phyloP scores from a whole-genome alignment of 2,797 vertebrate species.

The Heliangelus exortis region DNA sequence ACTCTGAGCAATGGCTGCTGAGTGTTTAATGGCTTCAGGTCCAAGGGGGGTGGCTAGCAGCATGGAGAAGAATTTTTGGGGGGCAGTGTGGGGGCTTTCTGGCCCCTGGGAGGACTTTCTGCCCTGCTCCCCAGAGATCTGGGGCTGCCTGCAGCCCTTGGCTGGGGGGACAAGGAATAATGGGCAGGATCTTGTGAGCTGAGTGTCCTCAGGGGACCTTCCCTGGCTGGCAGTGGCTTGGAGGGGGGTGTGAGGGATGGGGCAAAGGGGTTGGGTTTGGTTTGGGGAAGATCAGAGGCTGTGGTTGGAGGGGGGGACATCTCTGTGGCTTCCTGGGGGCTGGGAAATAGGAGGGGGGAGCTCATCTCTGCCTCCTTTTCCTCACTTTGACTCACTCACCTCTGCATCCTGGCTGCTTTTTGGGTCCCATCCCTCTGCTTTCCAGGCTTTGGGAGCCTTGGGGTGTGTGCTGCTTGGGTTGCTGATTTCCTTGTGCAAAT shows the following conservation, averaged over 20 bases:
- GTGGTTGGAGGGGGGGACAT: no score
- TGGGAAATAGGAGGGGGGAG: neutral
- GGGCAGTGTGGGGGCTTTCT: accelerated
- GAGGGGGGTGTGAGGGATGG: neutral
- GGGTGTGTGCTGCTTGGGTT: neutral
- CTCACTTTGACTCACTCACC: neutral
- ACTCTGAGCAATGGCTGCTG: neutral
- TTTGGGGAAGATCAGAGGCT: neutral
- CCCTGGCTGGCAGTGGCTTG: neutral
- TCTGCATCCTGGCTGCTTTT: neutral
- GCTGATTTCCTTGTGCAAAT: neutral
- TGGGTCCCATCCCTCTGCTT: neutral
- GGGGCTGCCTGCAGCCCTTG: neutral
- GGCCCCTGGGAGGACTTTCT: neutral
- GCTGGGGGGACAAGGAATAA: neutral
- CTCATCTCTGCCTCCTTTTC: neutral
- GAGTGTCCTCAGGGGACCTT: neutral
- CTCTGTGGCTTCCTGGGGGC: accelerated
- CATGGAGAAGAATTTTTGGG: no score
- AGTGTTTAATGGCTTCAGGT: neutral
- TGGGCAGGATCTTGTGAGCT: neutral
- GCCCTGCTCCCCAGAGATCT: accelerated
- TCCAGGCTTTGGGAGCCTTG: neutral
- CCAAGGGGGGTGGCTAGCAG: accelerated
- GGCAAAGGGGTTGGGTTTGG: neutral